Evolutionary conservation across 2,113 vertebrate genomes (phyloP).

Genomic region (Baryphthengus martii): DNA sequence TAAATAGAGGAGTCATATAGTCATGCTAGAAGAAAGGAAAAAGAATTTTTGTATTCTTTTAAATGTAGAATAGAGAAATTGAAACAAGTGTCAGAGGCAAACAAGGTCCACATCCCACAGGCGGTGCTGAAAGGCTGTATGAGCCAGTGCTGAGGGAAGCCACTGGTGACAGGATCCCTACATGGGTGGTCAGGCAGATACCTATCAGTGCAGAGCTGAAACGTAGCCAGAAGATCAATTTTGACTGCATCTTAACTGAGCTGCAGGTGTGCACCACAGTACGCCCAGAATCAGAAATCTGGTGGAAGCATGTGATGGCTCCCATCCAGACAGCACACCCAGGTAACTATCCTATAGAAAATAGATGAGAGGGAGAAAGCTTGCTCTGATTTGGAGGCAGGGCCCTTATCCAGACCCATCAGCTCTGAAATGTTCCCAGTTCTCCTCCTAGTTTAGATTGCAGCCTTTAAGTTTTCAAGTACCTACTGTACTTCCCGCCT

Average conservation of each 20-base stretch:
- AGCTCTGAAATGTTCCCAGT: neutral
- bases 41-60: neutral
- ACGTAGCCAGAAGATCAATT: neutral
- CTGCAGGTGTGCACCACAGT: neutral
- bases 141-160: neutral
- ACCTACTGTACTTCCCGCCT: neutral
- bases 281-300: neutral
- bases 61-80: neutral
- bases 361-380: neutral
- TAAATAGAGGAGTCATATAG: neutral
- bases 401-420: neutral
- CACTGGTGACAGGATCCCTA: constrained; percentile 4
- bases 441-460: neutral
- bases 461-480: neutral
- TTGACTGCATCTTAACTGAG: neutral
- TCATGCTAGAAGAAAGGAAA: neutral
- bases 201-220: neutral
- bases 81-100: neutral
- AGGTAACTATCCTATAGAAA: neutral
- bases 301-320: neutral
- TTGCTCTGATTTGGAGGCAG: neutral
- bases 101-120: neutral
- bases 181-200: constrained; percentile 32
- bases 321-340: neutral
- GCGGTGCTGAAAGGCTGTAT: neutral